Conservation (phyloP, 2,888 invertebrate genomes). For the Eilema depressum region DNA sequence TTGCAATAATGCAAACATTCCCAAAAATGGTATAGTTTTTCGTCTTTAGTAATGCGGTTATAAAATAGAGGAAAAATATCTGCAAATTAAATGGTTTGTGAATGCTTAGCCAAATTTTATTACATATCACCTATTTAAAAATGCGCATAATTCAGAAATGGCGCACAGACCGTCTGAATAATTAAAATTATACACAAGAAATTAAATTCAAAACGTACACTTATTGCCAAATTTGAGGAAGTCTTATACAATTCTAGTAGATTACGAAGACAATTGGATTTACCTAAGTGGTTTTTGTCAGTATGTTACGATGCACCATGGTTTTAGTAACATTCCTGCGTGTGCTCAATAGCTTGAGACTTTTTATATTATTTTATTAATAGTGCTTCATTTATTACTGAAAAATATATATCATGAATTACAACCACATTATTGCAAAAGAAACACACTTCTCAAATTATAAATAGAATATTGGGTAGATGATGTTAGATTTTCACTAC, state of each 20-base stretch:
- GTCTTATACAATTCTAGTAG: not conserved
- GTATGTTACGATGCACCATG: not conserved
- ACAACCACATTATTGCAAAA: not conserved
- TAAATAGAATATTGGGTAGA: not conserved
- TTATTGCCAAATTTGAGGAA: not conserved
- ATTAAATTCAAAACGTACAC: not conserved
- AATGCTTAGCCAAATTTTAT: not conserved
- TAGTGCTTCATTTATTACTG: not conserved
- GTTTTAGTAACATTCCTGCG: not conserved
- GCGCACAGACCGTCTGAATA: not conserved
- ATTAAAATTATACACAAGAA: conserved; percentile 3
- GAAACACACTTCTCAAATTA: not conserved
- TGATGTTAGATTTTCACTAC: not conserved
- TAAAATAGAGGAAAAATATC: not conserved
- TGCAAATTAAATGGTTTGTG: not conserved
- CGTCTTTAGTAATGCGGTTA: not conserved
- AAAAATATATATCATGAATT: not conserved
- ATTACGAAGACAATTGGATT: not conserved
- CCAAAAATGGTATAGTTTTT: not conserved
- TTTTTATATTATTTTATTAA: not conserved
- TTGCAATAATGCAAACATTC: not conserved
- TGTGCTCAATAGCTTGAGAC: not conserved
- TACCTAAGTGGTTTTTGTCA: not conserved
- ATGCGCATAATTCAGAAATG: conserved; percentile 4
- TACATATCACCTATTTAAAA: too few relatives aligned